A percentile compares a stretch with the other conserved stretches of the same genome.
Evolutionary conservation across 2,888 invertebrate genomes (phyloP).

Genomic region (Himalopsyche tibetana): DNA sequence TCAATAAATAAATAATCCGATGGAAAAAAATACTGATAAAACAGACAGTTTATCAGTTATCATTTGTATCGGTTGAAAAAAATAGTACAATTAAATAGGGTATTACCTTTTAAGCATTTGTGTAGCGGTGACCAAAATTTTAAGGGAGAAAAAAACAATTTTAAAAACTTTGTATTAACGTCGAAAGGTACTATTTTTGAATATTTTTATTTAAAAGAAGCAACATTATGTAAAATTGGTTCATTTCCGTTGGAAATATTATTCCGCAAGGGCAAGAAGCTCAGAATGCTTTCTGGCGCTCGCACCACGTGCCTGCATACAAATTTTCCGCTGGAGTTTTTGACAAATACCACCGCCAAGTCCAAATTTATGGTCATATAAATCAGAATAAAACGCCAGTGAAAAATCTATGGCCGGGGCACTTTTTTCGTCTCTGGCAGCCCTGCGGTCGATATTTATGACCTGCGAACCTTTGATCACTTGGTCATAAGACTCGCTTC

Average conservation of each 20-base stretch:
- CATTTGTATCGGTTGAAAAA: too few relatives aligned
- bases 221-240: constrained; percentile 7
- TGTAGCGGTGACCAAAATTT: too few relatives aligned
- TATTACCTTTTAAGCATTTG: too few relatives aligned
- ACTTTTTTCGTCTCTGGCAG: constrained; percentile 23
- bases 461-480: constrained; percentile 30
- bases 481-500: constrained; percentile 3
- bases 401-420: constrained; percentile 60
- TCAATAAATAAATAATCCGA: too few relatives aligned
- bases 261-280: constrained; percentile 20
- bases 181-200: too few relatives aligned
- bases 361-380: constrained; percentile 63
- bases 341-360: constrained; percentile 64
- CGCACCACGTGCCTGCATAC: constrained; percentile 55
- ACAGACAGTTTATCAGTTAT: too few relatives aligned
- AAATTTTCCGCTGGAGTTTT: constrained; percentile 58
- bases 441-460: constrained; percentile 22
- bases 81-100: too few relatives aligned
- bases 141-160: too few relatives aligned
- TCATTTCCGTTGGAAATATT: constrained; percentile 12
- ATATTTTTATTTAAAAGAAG: not conserved
- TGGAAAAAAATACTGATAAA: too few relatives aligned
- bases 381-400: constrained; percentile 64
- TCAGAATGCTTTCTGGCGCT: constrained; percentile 15
- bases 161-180: too few relatives aligned